phyloP scores from a whole-genome alignment of 2,888 invertebrate species.

The Leptinotarsa rubiginosa region DNA sequence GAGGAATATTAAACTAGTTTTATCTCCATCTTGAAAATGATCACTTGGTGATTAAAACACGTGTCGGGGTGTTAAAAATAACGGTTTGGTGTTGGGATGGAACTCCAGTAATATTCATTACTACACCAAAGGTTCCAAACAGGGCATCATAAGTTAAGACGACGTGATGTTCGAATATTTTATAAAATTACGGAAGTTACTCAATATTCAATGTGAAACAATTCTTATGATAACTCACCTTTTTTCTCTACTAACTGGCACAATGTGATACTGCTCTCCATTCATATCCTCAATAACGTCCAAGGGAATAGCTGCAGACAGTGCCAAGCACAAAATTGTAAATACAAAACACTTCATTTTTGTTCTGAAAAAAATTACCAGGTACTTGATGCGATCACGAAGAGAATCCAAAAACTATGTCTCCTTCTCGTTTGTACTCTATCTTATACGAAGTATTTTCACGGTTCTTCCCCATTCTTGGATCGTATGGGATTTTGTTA shows the following conservation, averaged over 20 bases:
- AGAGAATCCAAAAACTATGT: not conserved
- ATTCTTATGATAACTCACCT: conserved; percentile 34
- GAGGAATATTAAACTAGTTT: too few relatives aligned
- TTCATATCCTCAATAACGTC: conserved; percentile 40
- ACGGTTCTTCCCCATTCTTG: not conserved
- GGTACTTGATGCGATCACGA: not conserved
- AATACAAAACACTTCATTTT: conserved; percentile 41
- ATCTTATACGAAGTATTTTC: not conserved
- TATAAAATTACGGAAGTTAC: too few relatives aligned
- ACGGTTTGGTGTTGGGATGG: too few relatives aligned
- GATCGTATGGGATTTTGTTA: not conserved
- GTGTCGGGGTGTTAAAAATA: too few relatives aligned
- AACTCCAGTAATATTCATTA: too few relatives aligned
- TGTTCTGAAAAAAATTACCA: not conserved
- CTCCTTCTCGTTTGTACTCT: not conserved
- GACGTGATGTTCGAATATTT: too few relatives aligned
- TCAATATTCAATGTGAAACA: not conserved
- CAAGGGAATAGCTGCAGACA: conserved; percentile 37
- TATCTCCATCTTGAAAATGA: too few relatives aligned
- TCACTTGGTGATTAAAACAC: too few relatives aligned
- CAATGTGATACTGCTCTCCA: conserved; percentile 37
- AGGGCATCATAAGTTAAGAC: too few relatives aligned
- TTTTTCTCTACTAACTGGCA: conserved; percentile 39
- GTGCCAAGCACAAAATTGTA: conserved; percentile 30
- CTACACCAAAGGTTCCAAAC: too few relatives aligned